These are phyloP conservation scores for Aplysina aerophoba DNA, from an alignment of 37 sponge, comb jelly and placozoan species.

Conservation along the genomic window DNA sequence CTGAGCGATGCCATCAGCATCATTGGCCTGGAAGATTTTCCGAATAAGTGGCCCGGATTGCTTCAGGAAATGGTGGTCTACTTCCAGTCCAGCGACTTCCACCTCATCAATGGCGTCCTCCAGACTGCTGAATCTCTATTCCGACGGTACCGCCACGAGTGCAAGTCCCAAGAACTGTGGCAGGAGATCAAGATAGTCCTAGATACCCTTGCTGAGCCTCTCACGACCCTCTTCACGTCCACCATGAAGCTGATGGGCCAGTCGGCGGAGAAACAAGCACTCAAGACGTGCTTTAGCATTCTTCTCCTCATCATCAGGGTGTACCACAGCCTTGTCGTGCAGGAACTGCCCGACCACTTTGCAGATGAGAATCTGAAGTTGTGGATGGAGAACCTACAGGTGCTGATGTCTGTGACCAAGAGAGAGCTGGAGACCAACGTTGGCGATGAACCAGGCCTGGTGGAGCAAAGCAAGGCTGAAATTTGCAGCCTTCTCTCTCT, in stretches of 20 bases:
- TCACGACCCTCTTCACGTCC: slow-evolving; percentile 81
- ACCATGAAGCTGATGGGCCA: slow-evolving; percentile 81
- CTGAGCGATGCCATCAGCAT: slow-evolving; percentile 97
- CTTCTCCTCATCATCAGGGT: slow-evolving; percentile 90
- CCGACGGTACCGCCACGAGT: slow-evolving; percentile 93
- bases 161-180: slow-evolving; percentile 93
- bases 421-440: slow-evolving; percentile 85
- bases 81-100: slow-evolving; percentile 85
- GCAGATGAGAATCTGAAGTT: slow-evolving; percentile 90
- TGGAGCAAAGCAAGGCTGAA: slow-evolving; percentile 93
- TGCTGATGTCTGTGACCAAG: slow-evolving; percentile 79
- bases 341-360: slow-evolving; percentile 99
- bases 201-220: slow-evolving; percentile 79
- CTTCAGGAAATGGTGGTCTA: slow-evolving; percentile 91
- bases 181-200: slow-evolving; percentile 94
- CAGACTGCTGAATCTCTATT: slow-evolving; percentile 99
- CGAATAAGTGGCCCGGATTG: slow-evolving; percentile 90
- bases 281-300: slow-evolving; percentile 91
- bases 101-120: slow-evolving; percentile 95
- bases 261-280: slow-evolving; percentile 71
- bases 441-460: slow-evolving; percentile 88
- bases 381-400: slow-evolving; percentile 93
- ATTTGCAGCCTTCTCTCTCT: slow-evolving; percentile 87
- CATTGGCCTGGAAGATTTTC: slow-evolving; percentile 97
- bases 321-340: slow-evolving; percentile 85